Evolutionary conservation across 53 echinoderm and acorn worm genomes (phyloP), one percentile per base, ranked within the genome.

Genomic region (Holothuria leucospilota): DNA sequence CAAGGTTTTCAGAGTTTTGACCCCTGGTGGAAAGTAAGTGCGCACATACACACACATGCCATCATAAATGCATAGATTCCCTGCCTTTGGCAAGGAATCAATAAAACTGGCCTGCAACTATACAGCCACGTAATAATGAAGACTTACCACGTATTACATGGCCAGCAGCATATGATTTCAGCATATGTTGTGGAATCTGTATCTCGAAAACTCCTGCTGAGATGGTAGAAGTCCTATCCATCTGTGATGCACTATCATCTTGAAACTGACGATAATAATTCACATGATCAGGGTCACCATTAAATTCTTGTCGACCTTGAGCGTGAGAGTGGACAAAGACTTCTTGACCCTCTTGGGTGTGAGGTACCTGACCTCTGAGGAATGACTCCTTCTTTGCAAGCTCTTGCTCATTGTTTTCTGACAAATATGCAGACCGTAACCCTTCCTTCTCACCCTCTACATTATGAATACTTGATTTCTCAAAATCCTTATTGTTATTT

Each of bases 121-220:
- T 56, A 56, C 4, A 56, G 15, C 56, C 56, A 56, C 15, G 3
- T 34, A 56, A 10, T 56, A 56, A 56, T 56, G 68, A 29, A 8
- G 2, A 75, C 75, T 75, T 49, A 75, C 75, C 51, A 24, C 14
- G 26, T 26, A 52, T 26, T 16, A 38, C 23, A 52, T 52, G 75
- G 13, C 52, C 20, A 49, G 46, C 49, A 75, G 51, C 49, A 39
- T 49, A 75, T 2, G 75, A 49, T 51, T 75, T 42, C 1, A 49
- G 14, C 52, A 75, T 9, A 26, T 26, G 20, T 75, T 21, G 26
- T 21, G 72, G 72, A 38, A 72, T 72, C n/a, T 72, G 39, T 30
- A 72, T 23, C 72, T 72, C 72, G 20, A 72, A 46, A 6, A 72
- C 72, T 20, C 72, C 72, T 41, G 72, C 20, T 39, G 72, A 72